Conservation (phyloP, 2,888 invertebrate species). For the Drosophila antonietae region DNA sequence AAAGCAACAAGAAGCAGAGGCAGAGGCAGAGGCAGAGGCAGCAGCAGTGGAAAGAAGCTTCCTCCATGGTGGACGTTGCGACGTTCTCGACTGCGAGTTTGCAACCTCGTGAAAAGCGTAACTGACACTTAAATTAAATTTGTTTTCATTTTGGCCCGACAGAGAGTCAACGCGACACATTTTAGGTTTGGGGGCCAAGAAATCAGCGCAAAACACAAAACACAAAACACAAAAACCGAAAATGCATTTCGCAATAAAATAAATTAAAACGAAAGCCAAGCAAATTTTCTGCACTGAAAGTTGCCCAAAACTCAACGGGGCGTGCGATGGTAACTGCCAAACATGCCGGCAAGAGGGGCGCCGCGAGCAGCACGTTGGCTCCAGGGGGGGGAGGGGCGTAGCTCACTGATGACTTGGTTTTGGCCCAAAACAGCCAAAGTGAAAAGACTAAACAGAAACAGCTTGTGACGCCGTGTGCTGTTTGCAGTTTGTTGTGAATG, state of each 20-base stretch:
- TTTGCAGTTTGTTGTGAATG: conserved; percentile 30
- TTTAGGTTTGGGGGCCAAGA: conserved; percentile 58
- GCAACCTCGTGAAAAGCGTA: conserved; percentile 68
- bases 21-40: background rate
- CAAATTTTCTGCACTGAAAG: conserved; percentile 62
- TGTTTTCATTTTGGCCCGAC: conserved; percentile 65
- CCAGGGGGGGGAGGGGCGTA: background rate
- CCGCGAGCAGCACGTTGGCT: background rate
- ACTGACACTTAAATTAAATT: conserved; percentile 77
- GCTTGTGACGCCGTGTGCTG: conserved; percentile 39
- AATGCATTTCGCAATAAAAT: conserved; percentile 72
- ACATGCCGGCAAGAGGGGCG: conserved; percentile 10
- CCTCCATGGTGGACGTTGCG: conserved; percentile 23
- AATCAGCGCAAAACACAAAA: conserved; percentile 53
- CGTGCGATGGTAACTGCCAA: conserved; percentile 50
- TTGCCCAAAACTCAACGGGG: conserved; percentile 61
- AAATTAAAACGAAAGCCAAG: conserved; percentile 74
- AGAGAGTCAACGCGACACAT: conserved; percentile 72
- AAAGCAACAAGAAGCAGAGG: background rate
- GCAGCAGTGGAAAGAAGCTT: conserved; percentile 35
- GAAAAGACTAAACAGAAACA: conserved; percentile 51
- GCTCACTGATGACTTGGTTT: conserved; percentile 44
- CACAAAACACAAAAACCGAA: conserved; percentile 41
- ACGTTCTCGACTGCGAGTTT: conserved; percentile 18
- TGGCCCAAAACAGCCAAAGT: conserved; percentile 37